Conservation (phyloP, 2,113 vertebrate genomes). For the Phycodurus eques region DNA sequence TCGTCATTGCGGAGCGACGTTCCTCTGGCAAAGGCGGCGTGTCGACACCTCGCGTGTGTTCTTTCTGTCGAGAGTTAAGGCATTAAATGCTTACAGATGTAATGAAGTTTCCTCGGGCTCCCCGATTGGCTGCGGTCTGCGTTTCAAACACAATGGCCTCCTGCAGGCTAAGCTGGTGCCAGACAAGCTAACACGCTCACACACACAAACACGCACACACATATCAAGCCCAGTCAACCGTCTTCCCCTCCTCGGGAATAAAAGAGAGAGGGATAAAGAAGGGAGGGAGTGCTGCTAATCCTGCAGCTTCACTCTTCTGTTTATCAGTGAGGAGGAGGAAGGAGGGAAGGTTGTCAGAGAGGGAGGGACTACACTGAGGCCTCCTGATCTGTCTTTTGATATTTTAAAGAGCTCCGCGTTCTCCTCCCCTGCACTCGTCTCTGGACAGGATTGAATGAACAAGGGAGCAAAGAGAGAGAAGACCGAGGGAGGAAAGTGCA, state of each 20-base stretch:
- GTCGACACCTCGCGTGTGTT: constrained; percentile 14
- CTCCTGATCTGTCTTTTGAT: constrained; percentile 74
- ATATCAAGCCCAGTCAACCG: constrained; percentile 53
- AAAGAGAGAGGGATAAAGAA: constrained; percentile 60
- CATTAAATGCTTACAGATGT: constrained; percentile 46
- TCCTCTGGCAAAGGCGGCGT: constrained; percentile 1
- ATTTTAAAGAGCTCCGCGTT: constrained; percentile 73
- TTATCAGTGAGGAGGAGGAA: constrained; percentile 51
- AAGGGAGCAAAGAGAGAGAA: constrained; percentile 27
- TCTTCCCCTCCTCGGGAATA: constrained; percentile 56
- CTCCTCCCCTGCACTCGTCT: constrained; percentile 47
- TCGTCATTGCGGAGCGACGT: neutral
- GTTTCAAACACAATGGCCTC: constrained; percentile 62
- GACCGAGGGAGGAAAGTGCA: constrained; percentile 21
- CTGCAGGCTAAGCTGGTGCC: constrained; percentile 61
- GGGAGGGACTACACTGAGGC: constrained; percentile 47
- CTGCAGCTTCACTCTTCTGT: constrained; percentile 64
- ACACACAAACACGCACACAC: constrained; percentile 39
- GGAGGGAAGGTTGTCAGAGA: constrained; percentile 31
- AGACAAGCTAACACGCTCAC: constrained; percentile 59
- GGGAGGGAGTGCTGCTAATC: constrained; percentile 65
- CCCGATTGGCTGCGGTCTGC: constrained; percentile 40
- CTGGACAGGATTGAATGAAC: neutral
- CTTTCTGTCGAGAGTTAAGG: constrained; percentile 19
- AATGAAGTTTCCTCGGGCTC: constrained; percentile 56